These are phyloP conservation scores for Venustoraphidia nigricollis DNA, from an alignment of 2,888 invertebrate species.

Conservation along the genomic window DNA sequence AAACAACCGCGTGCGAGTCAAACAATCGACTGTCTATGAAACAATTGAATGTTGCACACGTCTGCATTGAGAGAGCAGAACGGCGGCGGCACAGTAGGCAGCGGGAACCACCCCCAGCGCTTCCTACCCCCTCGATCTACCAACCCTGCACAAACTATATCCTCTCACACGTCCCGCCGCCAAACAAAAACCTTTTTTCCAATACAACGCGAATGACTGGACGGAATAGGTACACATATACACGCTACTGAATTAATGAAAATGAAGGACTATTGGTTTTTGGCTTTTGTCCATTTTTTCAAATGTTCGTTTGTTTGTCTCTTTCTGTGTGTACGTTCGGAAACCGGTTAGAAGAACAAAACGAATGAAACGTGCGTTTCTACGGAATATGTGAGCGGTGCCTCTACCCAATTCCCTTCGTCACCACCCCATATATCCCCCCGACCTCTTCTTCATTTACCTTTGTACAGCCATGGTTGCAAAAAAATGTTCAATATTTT, in stretches of 20 bases:
- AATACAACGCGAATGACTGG: conserved; percentile 23
- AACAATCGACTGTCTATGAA: too few species aligned
- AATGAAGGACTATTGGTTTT: conserved; percentile 34
- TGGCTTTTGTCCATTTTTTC: conserved; percentile 30
- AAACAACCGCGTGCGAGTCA: too few species aligned
- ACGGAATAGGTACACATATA: neutral
- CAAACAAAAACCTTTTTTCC: conserved; percentile 30
- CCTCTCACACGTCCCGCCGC: conserved; percentile 11
- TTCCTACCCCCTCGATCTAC: conserved; percentile 13
- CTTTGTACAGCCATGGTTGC: too few species aligned
- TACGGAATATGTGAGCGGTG: conserved; percentile 10
- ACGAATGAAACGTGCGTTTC: conserved; percentile 19
- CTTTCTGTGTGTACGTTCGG: conserved; percentile 21
- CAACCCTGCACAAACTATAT: too few species aligned
- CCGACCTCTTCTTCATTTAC: conserved; percentile 1
- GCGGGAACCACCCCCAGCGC: conserved; percentile 11
- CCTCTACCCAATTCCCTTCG: conserved; percentile 1
- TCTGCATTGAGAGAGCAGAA: conserved; percentile 1
- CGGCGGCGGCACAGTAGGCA: conserved; percentile 9
- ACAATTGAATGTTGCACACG: neutral
- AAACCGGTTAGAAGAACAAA: conserved; percentile 31
- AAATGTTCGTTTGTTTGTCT: conserved; percentile 14
- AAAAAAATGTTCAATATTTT: too few species aligned
- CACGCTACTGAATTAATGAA: conserved; percentile 29
- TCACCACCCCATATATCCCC: conserved; percentile 8